Base-by-base conservation (phyloP, 2,888 invertebrate genomes). In the Micoletzkya japonica region DNA sequence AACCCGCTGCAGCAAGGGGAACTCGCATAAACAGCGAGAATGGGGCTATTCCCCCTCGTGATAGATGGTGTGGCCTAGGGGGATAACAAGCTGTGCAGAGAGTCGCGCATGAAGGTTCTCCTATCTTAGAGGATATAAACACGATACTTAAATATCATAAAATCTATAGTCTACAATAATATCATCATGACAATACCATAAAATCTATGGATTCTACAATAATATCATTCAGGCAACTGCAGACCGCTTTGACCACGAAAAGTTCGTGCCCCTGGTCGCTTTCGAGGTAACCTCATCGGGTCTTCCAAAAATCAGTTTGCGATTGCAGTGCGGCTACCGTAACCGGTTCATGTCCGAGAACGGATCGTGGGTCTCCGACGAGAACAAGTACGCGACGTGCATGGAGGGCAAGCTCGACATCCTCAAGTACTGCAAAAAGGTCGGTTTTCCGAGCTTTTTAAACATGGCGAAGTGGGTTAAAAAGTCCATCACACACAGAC, bases 391-490 rank as follows among this genome's bases (percentile, higher is more conserved):
- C 60, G 85, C 85, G 58, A 77, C 79, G 49, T 85, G 85, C 70
- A 75, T 85, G 59, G 74, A 78, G 30, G 85, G 85, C 60, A 85
- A 85, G 71, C 73, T 82, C 67, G 85, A 85, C 75, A 84, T 86
- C 63, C 76, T 85, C 50, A 85, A 85, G 74, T 85, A 85, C 74
- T 85, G 85, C 76, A 79, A 79, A 72, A 79, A 82, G 77, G 85
- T 85, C 49, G 52, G 71, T 24, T 54, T 17, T 20, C 44, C 10
- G 10, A 44, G n/a, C n/a, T n/a, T n/a, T n/a, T n/a, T n/a, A n/a
- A n/a, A n/a, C n/a, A n/a, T n/a, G n/a, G n/a, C n/a, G n/a, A n/a
- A n/a, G n/a, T n/a, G n/a, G n/a, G n/a, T n/a, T n/a, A n/a, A n/a
- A n/a, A n/a, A n/a, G n/a, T n/a, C n/a, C n/a, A n/a, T n/a, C n/a